Evolutionary conservation across 2,797 vertebrate species (phyloP), one percentile per base, ranked within the genome.

Genomic region (Hypotaenidia okinawae): DNA sequence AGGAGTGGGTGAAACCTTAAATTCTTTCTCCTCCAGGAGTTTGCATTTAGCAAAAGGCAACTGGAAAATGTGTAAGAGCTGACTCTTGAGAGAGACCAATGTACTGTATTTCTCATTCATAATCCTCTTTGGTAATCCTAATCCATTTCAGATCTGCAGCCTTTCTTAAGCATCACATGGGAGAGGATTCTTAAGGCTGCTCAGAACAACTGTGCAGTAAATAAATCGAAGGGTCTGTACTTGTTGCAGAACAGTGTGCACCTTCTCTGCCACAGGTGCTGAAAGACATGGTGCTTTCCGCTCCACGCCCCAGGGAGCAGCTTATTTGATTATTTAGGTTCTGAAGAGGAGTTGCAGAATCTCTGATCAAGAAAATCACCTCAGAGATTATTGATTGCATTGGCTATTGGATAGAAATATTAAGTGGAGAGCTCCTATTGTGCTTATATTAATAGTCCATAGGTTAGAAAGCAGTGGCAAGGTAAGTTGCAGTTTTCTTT

Each of bases 111-210:
- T 89, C 83, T 83, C 39, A 39, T 90, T 90, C 96, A 59, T 98
- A 96, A 95, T 94, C 93, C 89, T 69, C 68, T 63, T 55, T 32
- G 74, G 89, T 98, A 98, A 98, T 97, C 98, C 98, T 98, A 98
- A 98, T 98, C 98, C 98, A 87, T 94, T 97, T 94, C 91, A 95
- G 95, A 93, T 94, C 97, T 97, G 76, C 85, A 96, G 97, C 97
- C 97, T 97, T 98, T 97, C 97, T 98, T 97, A 97, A 93, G 95
- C 67, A 95, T 98, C 97, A 97, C 95, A 45, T 96, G 97, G 92
- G 63, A 91, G 95, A 91, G 96, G 95, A 87, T 95, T 95, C 90
- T 94, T 91, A 93, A 94, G 84, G 80, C 91, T 92, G 84, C 87
- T 93, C 83, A 52, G 69, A 90, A 77, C 79, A 92, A 80, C 58